phyloP scores from a whole-genome alignment of 2,888 invertebrate genomes.

The Pseudococcus longispinus region DNA sequence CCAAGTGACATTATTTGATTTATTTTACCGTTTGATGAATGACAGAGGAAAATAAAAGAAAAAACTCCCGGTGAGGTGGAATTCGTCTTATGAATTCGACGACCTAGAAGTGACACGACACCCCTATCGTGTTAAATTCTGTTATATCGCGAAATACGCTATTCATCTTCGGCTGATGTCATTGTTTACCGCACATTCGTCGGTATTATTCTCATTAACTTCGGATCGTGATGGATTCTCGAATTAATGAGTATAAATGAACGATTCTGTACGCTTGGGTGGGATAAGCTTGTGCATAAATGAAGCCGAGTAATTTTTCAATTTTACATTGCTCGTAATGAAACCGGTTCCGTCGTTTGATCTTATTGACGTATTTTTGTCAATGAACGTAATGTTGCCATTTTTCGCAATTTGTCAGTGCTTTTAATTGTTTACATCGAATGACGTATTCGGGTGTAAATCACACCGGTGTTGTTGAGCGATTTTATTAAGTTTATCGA shows the following conservation, averaged over 20 bases:
- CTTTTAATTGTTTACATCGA: neutral
- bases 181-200: neutral
- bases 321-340: neutral
- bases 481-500: no score
- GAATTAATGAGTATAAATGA: neutral
- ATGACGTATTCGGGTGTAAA: neutral
- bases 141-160: neutral
- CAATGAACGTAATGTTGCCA: neutral
- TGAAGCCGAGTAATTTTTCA: neutral
- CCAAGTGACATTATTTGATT: neutral
- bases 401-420: neutral
- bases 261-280: neutral
- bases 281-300: neutral
- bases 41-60: neutral
- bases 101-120: constrained; percentile 1
- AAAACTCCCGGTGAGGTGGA: neutral
- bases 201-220: neutral
- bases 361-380: neutral
- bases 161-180: constrained; percentile 14
- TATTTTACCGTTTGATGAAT: neutral
- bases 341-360: neutral
- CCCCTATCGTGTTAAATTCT: neutral
- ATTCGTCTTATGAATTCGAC: constrained; percentile 2
- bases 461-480: neutral
- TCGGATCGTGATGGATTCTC: neutral